Conservation (phyloP, 2,113 vertebrate species). For the Dendrocopos noguchii region DNA sequence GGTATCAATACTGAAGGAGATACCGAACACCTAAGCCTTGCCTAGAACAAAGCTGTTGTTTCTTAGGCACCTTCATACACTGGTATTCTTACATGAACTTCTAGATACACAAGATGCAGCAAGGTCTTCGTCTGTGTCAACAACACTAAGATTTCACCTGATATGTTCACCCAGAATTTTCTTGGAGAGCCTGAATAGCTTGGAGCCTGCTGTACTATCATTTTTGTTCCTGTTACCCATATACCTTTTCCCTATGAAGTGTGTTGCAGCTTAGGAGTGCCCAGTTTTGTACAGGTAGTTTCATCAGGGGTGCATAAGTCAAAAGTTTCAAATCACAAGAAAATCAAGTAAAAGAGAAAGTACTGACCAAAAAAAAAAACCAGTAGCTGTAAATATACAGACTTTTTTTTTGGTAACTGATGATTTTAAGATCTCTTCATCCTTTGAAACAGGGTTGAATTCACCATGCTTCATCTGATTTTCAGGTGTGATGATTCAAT, state of each 20-base stretch:
- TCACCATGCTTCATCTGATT: too few relatives aligned
- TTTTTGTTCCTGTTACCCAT: neutral
- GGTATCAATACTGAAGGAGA: neutral
- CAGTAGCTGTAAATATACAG: neutral
- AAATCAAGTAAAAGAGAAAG: neutral
- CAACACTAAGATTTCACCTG: neutral
- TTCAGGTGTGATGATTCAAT: neutral
- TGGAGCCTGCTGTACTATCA: neutral
- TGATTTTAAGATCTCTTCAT: neutral
- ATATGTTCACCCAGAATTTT: neutral
- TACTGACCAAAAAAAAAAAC: neutral
- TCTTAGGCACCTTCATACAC: neutral
- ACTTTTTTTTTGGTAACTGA: neutral
- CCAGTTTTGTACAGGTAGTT: neutral
- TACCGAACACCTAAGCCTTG: neutral
- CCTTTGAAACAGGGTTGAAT: neutral
- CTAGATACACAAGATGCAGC: neutral
- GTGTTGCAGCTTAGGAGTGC: neutral
- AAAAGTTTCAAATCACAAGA: neutral
- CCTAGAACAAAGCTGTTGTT: neutral
- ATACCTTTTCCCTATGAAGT: neutral
- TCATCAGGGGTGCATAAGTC: neutral
- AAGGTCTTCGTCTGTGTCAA: neutral
- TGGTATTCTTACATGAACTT: neutral
- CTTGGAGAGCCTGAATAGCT: neutral